Percentiles rank a stretch among this genome's conserved stretches.
phyloP scores from a whole-genome alignment of 1,140 invertebrate species.

The Psix sp. region DNA sequence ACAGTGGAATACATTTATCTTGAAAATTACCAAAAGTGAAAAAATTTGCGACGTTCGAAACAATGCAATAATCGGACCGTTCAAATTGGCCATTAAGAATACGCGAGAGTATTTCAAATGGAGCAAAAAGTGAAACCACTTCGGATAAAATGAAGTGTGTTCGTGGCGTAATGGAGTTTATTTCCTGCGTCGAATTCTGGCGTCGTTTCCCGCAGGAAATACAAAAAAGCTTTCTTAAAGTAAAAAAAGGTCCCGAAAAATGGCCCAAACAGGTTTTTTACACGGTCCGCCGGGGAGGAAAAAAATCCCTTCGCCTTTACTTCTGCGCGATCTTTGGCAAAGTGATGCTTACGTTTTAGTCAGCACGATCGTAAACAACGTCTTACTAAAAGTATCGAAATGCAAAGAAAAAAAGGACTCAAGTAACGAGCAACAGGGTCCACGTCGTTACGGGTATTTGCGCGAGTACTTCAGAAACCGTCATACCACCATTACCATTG shows the following conservation, averaged over 20 bases:
- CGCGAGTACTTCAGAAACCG: slow-evolving; percentile 51
- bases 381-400: slow-evolving; percentile 54
- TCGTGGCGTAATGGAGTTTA: not conserved
- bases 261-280: slow-evolving; percentile 59
- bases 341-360: slow-evolving; percentile 56
- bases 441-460: slow-evolving; percentile 55
- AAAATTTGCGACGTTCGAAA: too few species aligned
- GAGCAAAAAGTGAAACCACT: not conserved
- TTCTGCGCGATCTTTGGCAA: too few species aligned
- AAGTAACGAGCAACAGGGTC: slow-evolving; percentile 59
- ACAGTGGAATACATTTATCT: too few species aligned
- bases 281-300: slow-evolving; percentile 13
- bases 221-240: slow-evolving; percentile 13
- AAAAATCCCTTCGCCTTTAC: slow-evolving; percentile 41
- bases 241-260: slow-evolving; percentile 41
- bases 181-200: slow-evolving; percentile 18
- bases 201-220: slow-evolving; percentile 34
- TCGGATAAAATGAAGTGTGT: not conserved
- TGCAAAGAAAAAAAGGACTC: slow-evolving; percentile 52
- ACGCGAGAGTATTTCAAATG: too few species aligned
- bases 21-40: too few species aligned
- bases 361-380: slow-evolving; percentile 49
- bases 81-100: too few species aligned
- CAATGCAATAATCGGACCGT: too few species aligned
- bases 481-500: slow-evolving; percentile 55